Conservation (phyloP, 1,140 invertebrate species). For the Asobara japonica region DNA sequence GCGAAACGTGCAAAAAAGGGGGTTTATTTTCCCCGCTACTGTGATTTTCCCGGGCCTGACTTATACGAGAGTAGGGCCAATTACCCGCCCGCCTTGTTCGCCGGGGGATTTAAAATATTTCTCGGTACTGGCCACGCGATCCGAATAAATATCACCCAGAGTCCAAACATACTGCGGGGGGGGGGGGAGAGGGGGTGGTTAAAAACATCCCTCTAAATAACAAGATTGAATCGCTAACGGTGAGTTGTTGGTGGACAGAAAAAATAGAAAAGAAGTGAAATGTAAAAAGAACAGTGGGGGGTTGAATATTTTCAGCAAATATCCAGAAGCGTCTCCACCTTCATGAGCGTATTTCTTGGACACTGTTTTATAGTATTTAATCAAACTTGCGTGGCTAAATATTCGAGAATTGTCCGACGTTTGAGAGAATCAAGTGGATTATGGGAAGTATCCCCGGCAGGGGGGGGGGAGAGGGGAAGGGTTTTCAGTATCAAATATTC, state of each 20-base stretch:
- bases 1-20: neutral
- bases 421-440: too few relatives aligned
- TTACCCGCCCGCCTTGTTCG: conserved; percentile 28
- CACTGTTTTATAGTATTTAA: too few relatives aligned
- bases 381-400: too few relatives aligned
- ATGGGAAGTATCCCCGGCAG: too few relatives aligned
- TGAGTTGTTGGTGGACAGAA: conserved; percentile 15
- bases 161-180: conserved; percentile 21
- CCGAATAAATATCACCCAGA: conserved; percentile 34
- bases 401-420: too few relatives aligned
- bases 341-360: too few relatives aligned
- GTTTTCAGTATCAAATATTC: too few relatives aligned
- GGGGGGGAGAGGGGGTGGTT: too few relatives aligned
- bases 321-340: too few relatives aligned
- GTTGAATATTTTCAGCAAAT: too few relatives aligned
- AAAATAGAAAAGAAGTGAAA: neutral
- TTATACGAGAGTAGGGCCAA: conserved; percentile 32
- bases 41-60: conserved; percentile 27
- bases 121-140: conserved; percentile 32
- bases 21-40: conserved; percentile 8
- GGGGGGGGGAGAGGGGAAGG: too few relatives aligned
- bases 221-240: conserved; percentile 33
- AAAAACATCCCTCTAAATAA: conserved; percentile 38
- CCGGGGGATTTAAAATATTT: conserved; percentile 34
- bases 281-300: neutral